Base-by-base conservation (phyloP, 2,888 invertebrate genomes). In the Heliothis peltigera region DNA sequence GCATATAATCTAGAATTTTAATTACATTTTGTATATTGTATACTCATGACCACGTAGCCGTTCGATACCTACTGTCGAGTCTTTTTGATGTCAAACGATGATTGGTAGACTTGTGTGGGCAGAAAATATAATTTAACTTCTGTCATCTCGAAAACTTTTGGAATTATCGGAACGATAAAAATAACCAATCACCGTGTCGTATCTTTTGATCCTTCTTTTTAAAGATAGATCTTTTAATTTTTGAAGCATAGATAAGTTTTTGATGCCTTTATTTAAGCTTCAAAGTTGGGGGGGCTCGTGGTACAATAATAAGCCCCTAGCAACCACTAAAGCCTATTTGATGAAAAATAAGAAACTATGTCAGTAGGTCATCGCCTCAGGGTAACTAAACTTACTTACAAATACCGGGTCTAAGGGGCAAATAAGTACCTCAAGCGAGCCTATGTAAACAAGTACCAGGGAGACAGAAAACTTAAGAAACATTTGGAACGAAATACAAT, bases 71-170 rank as follows among this genome's bases (percentile, higher is more conserved):
- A 65, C 65, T 15, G 55, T 4, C n/a, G n/a, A 39, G 39, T n/a
- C 39, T 3, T 39, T 35, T 39, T n/a, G 39, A 39, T 39, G 39
- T 39, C 39, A 39, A 39, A n/a, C 55, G 44, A 25, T 55, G 64
- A 65, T 65, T 65, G 54, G 65, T 8, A 64, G 64, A 65, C 55
- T 65, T 64, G 10, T 4, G 22, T 43, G 4, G 3, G 32, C 32
- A n/a, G 19, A 15, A 48, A 43, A 51, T 51, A 63, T 19, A 49
- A 43, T n/a, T 15, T 63, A 64, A 54, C 17, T 54, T 64, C 64
- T 25, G 25, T 49, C 8, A 49, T 17, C 17, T 25, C 42, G 15
- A 44, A 51, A 44, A 15, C 43, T 7, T 44, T 4, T 19, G 18
- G 22, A 39, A 47, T 56, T 43, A 48, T 22, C 12, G 39, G 15